Base-by-base conservation (phyloP, 2,888 invertebrate species). In the Dicyrtomina minuta region DNA sequence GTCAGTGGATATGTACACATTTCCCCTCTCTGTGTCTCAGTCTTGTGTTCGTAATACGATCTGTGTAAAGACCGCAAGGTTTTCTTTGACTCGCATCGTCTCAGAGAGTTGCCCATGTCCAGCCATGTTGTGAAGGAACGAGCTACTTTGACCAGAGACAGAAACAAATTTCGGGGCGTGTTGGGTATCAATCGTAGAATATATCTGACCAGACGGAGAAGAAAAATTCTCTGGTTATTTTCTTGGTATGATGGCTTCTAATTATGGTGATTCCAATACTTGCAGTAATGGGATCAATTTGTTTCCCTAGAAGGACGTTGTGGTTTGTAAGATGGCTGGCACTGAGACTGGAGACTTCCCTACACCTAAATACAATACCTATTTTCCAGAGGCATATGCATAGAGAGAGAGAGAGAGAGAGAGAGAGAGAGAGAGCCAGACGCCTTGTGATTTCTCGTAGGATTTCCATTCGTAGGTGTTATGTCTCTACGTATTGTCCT, bases 201-300 rank as follows among this genome's bases (percentile, higher is more conserved):
- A 33, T 6, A 58, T 26, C n/a, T 26, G 20, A 15, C 15, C 20
- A 61, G 61, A 61, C 8, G 4, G 26, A 26, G 51, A 33, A 46
- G 44, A 65, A 65, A 66, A 67, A 67, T 64, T 62, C 55, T 67
- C 67, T 46, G 65, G 59, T 64, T 68, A 71, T 69, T 65, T 53
- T 60, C 68, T 68, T 41, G 26, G 60, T 20, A 60, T 56, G 66
- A 71, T 68, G 68, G 68, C 68, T 71, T 69, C 66, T 71, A 71
- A 71, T 71, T 71, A 71, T 71, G 71, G 68, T 65, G 68, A 71
- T 71, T 69, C 68, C 68, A 71, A 71, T 71, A 69, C 68, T 60
- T 68, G 66, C 55, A 66, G 68, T 71, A 71, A 71, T 71, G 68
- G 71, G 68, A 71, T 69, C 71, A 68, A 71, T 71, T 69, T 69